Percentiles rank a stretch among this genome's conserved stretches.
Evolutionary conservation across 2,888 invertebrate genomes (phyloP).

Genomic region (Dorcus parallelipipedus): DNA sequence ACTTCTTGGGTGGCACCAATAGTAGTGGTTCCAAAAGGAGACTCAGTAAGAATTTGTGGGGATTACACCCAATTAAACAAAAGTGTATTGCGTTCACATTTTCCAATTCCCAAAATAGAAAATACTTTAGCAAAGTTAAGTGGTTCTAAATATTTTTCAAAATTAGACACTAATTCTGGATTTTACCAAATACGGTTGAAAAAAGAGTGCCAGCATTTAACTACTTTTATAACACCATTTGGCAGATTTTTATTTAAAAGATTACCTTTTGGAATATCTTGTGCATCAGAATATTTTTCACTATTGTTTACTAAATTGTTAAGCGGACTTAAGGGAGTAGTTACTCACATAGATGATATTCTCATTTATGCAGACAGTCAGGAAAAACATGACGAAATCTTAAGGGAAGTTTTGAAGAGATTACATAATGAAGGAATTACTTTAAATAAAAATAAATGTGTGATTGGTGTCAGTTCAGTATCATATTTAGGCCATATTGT

Average conservation of each 20-base stretch:
- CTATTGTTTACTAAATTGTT: not conserved
- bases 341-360: not conserved
- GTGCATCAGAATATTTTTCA: not conserved
- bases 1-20: slow-evolving; percentile 21
- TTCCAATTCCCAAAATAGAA: slow-evolving; percentile 32
- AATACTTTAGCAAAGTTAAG: slow-evolving; percentile 23
- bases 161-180: slow-evolving; percentile 22
- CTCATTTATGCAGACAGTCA: not conserved
- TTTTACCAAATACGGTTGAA: not conserved
- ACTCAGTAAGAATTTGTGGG: slow-evolving; percentile 16
- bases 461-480: no score
- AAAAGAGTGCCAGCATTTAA: not conserved
- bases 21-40: slow-evolving; percentile 20
- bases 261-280: not conserved
- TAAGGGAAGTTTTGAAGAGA: no score
- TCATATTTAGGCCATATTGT: no score
- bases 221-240: no score
- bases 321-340: not conserved
- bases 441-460: no score
- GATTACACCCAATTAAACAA: slow-evolving; percentile 25
- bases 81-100: slow-evolving; percentile 22
- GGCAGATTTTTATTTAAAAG: not conserved
- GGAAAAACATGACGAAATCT: no score
- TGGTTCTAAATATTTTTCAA: slow-evolving; percentile 27
- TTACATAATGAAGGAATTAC: no score